Evolutionary conservation across 2,888 invertebrate species (phyloP), one percentile per base, ranked within the genome.

Genomic region (Gandaritis pyraliata): DNA sequence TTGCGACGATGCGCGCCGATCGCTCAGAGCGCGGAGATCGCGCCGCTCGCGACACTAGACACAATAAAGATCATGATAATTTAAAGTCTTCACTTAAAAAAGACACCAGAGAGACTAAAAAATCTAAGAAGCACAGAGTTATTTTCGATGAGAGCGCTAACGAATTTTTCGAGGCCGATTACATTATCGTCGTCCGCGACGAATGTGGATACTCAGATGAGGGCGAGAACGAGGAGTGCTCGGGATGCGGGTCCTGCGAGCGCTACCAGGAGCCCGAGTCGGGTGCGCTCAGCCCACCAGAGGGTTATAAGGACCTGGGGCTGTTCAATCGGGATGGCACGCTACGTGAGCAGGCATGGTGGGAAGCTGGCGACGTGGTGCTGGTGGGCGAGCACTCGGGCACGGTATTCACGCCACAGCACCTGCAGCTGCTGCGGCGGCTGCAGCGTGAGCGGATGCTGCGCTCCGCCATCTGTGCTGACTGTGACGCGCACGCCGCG

Each of bases 141-240:
- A 95, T 97, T 55, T 97, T 97, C 80, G 97, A 97, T 82, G 97
- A 97, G 89, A 96, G 95, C 77, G 94, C 96, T 56, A 97, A 97
- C 88, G 96, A 97, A 84, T 97, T 97, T 88, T 97, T 97, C 85
- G 97, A 97, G 75, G 97, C 97, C 54, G 97, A 97, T 88, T 97
- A 97, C 80, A 97, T 97, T 78, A 97, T 97, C 75, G 93, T 97
- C 67, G 97, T 97, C 68, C 95, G 97, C 64, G 97, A 97, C 82
- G 97, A 97, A 83, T 97, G 97, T 80, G 90, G 87, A 10, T 96
- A 95, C 79, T 97, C 96, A 61, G 96, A 96, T 77, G 97, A 96
- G 79, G 96, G 96, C 76, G 96, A 96, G 75, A 94, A 94, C 75
- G 95, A 95, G 67, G 94, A 95, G 60, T 96, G 95, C 81, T 93